Conservation (phyloP, 2,797 vertebrate species). For the Phalloptychus januarius region DNA sequence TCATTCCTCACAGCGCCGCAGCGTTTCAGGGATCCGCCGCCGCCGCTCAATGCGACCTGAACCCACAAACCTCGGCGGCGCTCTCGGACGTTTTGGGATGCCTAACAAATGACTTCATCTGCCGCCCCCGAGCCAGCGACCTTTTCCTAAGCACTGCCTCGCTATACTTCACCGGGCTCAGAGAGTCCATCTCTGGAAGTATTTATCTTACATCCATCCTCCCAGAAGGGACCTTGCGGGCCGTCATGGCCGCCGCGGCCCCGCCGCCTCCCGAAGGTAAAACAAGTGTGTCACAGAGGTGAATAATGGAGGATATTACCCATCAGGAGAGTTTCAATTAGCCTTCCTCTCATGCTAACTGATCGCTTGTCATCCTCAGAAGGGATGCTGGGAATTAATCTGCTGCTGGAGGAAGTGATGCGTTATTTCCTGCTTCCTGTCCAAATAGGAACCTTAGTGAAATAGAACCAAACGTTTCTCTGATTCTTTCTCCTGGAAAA, state of each 20-base stretch:
- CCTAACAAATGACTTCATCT: slow-evolving; percentile 62
- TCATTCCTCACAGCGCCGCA: slow-evolving; percentile 49
- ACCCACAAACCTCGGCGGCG: slow-evolving; percentile 5
- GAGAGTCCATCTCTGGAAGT: slow-evolving; percentile 54
- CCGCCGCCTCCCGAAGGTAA: slow-evolving; percentile 60
- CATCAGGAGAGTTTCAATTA: slow-evolving; percentile 92
- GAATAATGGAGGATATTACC: slow-evolving; percentile 93
- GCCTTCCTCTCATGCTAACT: slow-evolving; percentile 85
- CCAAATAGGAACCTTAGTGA: background rate
- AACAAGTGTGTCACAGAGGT: slow-evolving; percentile 76
- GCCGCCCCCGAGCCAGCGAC: slow-evolving; percentile 42
- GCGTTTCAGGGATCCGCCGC: slow-evolving; percentile 2
- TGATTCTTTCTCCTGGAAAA: background rate
- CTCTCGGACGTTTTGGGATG: slow-evolving; percentile 48
- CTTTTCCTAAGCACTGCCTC: slow-evolving; percentile 60
- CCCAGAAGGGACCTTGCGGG: slow-evolving; percentile 74
- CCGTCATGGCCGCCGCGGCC: slow-evolving; percentile 62
- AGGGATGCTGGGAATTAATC: slow-evolving; percentile 91
- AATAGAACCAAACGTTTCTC: too few relatives aligned
- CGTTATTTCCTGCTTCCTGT: slow-evolving; percentile 26
- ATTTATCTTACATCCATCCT: slow-evolving; percentile 74
- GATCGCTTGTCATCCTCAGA: slow-evolving; percentile 88
- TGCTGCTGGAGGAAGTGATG: slow-evolving; percentile 80
- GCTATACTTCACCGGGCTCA: slow-evolving; percentile 59
- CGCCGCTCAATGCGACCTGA: background rate